Base-by-base conservation (phyloP, 1,140 invertebrate species). In the Calliphora vicina region DNA sequence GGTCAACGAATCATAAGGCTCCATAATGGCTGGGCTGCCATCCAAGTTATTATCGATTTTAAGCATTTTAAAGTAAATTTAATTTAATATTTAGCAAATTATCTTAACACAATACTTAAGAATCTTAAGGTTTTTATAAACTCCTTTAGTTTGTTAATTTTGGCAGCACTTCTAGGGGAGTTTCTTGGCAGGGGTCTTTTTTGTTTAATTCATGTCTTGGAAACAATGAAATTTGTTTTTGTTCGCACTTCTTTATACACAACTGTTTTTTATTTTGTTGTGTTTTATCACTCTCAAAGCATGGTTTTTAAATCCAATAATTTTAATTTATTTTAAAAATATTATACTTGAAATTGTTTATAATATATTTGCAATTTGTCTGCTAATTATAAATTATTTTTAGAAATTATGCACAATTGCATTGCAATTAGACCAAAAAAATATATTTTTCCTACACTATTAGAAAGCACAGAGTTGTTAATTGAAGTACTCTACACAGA, bases 1-100 rank as follows among this genome's bases (percentile, higher is more conserved):
- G 76, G 83, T 80, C 83, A 83, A 67, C 29, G 83, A 81, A n/a
- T 83, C 83, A 25, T 50, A 81, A n/a, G 83, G 76, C 42, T 83
- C 83, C 83, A 83, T 83, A 45, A 83, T 83, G 57, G 83, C 57
- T n/a, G 83, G 43, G 17, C 67, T 57, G 2, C 20, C 26, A 27
- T 83, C 82, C 15, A 61, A 4, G 23, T 43, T 80, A n/a, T 76
- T 76, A 78, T 83, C 82, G 50, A 83, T 61, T 83, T 83, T 83
- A 25, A 80, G 43, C 82, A 83, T 83, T 73, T 82, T 42, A 35
- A 57, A 57, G n/a, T 15, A 57, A 23, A 67, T 23, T 67, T 23
- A 25, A 23, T 6, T 25, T 67, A 23, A 1, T 9, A 20, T 67
- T 67, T 20, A 67, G 61, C 8, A 67, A 67, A 67, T 67, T 23